These are phyloP conservation scores for Pseudococcus viburni DNA, from an alignment of 2,888 invertebrate species.

Conservation along the genomic window DNA sequence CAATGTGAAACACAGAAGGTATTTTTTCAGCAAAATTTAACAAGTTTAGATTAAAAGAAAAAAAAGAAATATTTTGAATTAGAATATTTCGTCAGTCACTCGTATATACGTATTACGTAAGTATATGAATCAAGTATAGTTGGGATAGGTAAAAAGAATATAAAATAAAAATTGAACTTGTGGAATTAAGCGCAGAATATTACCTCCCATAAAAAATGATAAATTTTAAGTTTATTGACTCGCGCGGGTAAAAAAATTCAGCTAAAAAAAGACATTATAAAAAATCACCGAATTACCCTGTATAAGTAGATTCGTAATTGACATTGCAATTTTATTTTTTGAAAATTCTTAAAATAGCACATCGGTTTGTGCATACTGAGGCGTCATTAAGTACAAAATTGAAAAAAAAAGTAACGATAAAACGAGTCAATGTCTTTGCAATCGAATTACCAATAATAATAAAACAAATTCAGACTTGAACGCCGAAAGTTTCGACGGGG, in stretches of 20 bases:
- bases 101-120: no score
- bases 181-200: no score
- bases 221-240: no score
- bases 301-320: constrained; percentile 16
- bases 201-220: no score
- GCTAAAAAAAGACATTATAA: not conserved
- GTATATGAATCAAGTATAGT: no score
- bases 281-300: constrained; percentile 30
- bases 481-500: constrained; percentile 62
- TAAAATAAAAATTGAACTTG: no score
- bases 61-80: no score
- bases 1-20: not conserved
- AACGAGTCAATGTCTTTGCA: not conserved
- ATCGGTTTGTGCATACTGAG: not conserved
- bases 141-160: no score
- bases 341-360: not conserved
- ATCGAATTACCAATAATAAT: not conserved
- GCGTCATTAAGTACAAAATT: not conserved
- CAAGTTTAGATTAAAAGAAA: no score
- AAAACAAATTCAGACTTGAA: constrained; percentile 52
- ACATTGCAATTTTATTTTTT: not conserved
- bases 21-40: not conserved
- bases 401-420: no score
- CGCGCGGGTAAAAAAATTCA: not conserved
- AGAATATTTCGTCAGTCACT: no score